phyloP scores from a whole-genome alignment of 2,888 invertebrate species.

The Eustalomyia histrio region DNA sequence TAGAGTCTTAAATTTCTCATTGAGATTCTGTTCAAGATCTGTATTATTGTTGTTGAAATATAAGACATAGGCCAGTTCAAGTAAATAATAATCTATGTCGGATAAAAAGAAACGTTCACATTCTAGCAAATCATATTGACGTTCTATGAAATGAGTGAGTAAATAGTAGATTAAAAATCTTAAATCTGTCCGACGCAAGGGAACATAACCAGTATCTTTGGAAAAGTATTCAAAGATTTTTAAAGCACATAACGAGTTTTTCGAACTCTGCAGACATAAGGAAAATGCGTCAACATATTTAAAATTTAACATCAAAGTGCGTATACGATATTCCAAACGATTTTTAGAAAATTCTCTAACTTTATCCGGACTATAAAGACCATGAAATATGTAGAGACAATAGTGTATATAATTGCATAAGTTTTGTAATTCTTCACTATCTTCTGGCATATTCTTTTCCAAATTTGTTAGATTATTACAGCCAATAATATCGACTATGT shows the following conservation, averaged over 20 bases:
- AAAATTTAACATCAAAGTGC: slow-evolving; percentile 79
- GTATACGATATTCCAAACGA: slow-evolving; percentile 77
- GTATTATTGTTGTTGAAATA: slow-evolving; percentile 79
- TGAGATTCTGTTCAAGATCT: slow-evolving; percentile 76
- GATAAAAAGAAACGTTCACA: slow-evolving; percentile 78
- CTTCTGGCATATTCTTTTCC: slow-evolving; percentile 25
- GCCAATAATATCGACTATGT: neutral
- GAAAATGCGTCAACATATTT: slow-evolving; percentile 78
- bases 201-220: slow-evolving; percentile 79
- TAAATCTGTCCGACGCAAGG: slow-evolving; percentile 77
- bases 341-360: slow-evolving; percentile 74
- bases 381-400: slow-evolving; percentile 79
- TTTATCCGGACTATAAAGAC: slow-evolving; percentile 78
- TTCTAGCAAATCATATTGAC: slow-evolving; percentile 76
- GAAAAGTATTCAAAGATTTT: slow-evolving; percentile 80
- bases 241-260: slow-evolving; percentile 73
- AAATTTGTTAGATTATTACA: neutral
- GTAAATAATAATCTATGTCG: slow-evolving; percentile 78
- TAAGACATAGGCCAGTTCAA: slow-evolving; percentile 78
- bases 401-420: slow-evolving; percentile 78
- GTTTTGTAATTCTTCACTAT: slow-evolving; percentile 54
- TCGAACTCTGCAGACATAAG: slow-evolving; percentile 76
- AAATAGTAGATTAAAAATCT: slow-evolving; percentile 79
- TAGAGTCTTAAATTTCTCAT: slow-evolving; percentile 76
- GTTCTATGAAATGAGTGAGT: slow-evolving; percentile 76